Evolutionary conservation across 2,888 invertebrate genomes (phyloP).

Genomic region (Nemotelus nigrinus): DNA sequence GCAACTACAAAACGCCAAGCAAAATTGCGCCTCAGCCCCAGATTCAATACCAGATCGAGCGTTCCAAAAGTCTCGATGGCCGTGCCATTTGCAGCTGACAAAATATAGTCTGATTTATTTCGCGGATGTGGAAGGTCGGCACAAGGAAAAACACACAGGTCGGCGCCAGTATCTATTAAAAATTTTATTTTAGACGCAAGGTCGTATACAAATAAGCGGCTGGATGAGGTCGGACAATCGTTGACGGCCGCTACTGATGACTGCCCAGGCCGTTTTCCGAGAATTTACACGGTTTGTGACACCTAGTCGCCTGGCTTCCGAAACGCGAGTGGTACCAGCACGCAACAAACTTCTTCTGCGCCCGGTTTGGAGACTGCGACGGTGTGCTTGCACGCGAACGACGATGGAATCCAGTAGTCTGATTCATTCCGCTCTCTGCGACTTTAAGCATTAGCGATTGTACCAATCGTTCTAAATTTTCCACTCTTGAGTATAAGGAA

Average conservation of each 20-base stretch:
- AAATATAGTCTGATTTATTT: slow-evolving; percentile 50
- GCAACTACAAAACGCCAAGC: slow-evolving; percentile 56
- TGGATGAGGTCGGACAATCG: neutral
- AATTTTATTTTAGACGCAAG: neutral
- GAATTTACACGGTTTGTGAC: neutral
- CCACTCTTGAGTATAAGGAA: neutral
- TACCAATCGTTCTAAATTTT: neutral
- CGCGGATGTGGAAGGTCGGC: neutral
- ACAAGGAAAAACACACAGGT: slow-evolving; percentile 27
- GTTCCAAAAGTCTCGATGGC: slow-evolving; percentile 55
- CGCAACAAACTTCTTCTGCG: neutral
- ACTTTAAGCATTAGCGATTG: neutral
- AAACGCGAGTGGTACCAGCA: slow-evolving; percentile 17
- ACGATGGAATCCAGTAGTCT: neutral
- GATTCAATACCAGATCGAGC: slow-evolving; percentile 50
- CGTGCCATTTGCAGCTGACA: slow-evolving; percentile 55
- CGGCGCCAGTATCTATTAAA: slow-evolving; percentile 27
- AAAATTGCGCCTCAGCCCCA: slow-evolving; percentile 55
- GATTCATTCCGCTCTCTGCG: neutral
- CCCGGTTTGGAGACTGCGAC: neutral
- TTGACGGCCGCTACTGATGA: neutral
- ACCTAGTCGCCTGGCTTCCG: slow-evolving; percentile 12
- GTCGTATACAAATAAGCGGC: slow-evolving; percentile 12
- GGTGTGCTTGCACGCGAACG: neutral
- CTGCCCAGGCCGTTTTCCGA: neutral